Base-by-base conservation (phyloP, 2,113 vertebrate species). In the Perca flavescens region DNA sequence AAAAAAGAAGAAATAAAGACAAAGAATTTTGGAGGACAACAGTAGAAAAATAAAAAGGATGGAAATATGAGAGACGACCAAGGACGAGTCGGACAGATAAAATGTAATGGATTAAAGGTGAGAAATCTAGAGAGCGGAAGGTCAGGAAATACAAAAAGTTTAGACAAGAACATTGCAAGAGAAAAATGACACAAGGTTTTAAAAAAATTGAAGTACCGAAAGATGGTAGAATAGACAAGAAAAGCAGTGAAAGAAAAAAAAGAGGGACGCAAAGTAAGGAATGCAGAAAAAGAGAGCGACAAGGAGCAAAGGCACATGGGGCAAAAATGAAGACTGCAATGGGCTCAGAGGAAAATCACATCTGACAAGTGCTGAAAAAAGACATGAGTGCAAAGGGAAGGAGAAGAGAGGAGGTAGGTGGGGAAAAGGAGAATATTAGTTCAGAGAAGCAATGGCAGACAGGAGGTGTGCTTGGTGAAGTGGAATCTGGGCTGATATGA, bases 401-500 rank as follows among this genome's bases (percentile, higher is more conserved):
- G 21, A 80, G 49, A 40, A 64, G 17, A 64, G 14, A 62, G 7
- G 36, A 31, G 62, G 17, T 17, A 68, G 11, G 25, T 56, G 12
- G 50, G 6, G 53, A 7, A 15, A 70, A 69, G 53, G 19, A 72
- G 73, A 31, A 47, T 56, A 81, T 58, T 16, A 65, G 25, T 43
- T 65, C 57, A 77, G 40, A 70, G 58, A 63, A 58, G 77, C 67
- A 56, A 68, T 25, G 66, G 78, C 77, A 40, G 68, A 65, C 61
- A 75, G 47, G 63, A 79, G 78, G 80, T 77, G 75, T 84, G 82
- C 64, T 73, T 73, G 83, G 64, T 75, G 62, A 74, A 79, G 85
- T 86, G 79, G 83, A 90, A 77, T 84, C 64, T 50, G 68, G 75
- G 31, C 79, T 77, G 86, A 86, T 88, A 72, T 82, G 77, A 89